Evolutionary conservation across 2,113 vertebrate species (phyloP), one percentile per base, ranked within the genome.

Genomic region (Pituophis catenifer): DNA sequence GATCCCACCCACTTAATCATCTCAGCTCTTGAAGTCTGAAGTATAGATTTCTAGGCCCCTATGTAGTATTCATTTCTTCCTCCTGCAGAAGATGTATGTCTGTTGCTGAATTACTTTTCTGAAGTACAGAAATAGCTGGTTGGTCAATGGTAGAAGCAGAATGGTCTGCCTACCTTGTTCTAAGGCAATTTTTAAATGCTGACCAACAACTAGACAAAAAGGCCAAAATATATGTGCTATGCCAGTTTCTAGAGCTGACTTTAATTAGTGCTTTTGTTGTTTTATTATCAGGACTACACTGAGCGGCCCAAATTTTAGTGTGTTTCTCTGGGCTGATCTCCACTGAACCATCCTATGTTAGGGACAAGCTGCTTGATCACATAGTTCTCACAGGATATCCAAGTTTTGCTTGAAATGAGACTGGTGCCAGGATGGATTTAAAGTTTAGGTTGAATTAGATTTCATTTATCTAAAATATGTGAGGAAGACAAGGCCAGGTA

Each of bases 391-490:
- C 29, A 58, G 50, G 26, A 38, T 85, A 70, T 57, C 11, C 17
- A 86, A 86, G n/a, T 0, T 24, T 8, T 10, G 3, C 86, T 55
- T 92, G 89, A 59, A 89, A 92, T 23, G 21, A 23, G 24, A 48
- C 53, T 38, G 8, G 19, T 1, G 0, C 1, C 52, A n/a, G 44
- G 12, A 7, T 90, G 29, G 21, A 44, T 33, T 92, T 93, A 52
- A 59, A 53, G 44, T 15, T 86, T 15, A 26, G 0, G 0, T 4
- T 0, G 0, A 94, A 53, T 91, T 92, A 70, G 75, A 4, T 94
- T 48, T 93, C 3, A 2, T 11, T 81, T 65, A 17, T 0, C 0
- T 3, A 8, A 70, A 50, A 13, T 2, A 54, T 26, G 4, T 5
- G 91, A 91, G 91, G 75, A 13, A 92, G 38, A 57, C 21, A 75